These are phyloP conservation scores for Elaphurus davidianus DNA, from an alignment of 2,113 vertebrate genomes.

Conservation along the genomic window DNA sequence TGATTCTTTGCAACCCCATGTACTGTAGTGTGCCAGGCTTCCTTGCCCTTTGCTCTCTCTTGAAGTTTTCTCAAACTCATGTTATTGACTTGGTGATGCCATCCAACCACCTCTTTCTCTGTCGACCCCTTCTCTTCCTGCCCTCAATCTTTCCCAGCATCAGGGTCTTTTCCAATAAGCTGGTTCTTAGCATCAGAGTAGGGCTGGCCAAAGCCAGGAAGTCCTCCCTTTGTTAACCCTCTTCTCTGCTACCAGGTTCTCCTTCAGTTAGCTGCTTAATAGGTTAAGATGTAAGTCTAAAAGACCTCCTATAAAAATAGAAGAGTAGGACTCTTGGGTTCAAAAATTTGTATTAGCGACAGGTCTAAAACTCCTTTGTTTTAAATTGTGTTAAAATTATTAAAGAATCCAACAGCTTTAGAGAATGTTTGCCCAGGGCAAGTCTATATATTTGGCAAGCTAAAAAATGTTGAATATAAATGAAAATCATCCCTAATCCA, in stretches of 20 bases:
- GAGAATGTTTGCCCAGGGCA: not conserved
- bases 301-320: not conserved
- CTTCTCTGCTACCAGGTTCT: not conserved
- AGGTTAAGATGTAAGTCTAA: not conserved
- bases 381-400: not conserved
- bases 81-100: not conserved
- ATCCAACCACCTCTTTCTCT: not conserved
- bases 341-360: slow-evolving; percentile 4
- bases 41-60: not conserved
- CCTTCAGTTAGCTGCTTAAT: not conserved
- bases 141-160: not conserved
- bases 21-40: not conserved
- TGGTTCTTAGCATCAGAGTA: not conserved
- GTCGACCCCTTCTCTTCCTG: not conserved
- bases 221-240: not conserved
- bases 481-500: not conserved
- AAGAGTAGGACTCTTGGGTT: not conserved
- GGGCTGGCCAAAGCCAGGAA: not conserved
- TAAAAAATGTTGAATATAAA: slow-evolving; percentile 26
- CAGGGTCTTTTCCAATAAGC: not conserved
- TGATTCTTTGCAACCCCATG: not conserved
- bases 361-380: not conserved
- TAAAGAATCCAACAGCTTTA: not conserved
- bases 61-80: not conserved
- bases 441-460: not conserved